Conservation (phyloP, 2,113 vertebrate genomes). For the Sceloporus undulatus region DNA sequence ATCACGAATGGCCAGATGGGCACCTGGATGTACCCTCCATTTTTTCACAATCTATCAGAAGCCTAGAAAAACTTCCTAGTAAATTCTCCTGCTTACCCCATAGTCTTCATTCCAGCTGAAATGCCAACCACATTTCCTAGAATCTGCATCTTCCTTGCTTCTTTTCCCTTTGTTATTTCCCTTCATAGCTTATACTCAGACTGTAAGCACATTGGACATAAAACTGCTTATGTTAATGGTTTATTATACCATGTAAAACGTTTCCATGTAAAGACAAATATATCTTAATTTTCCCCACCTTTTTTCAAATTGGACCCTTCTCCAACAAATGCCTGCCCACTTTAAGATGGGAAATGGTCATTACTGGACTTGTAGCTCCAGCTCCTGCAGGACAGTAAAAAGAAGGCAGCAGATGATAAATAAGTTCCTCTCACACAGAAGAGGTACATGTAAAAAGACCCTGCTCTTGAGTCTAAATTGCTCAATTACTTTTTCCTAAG, state of each 20-base stretch:
- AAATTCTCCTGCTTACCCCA: background rate
- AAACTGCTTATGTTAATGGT: background rate
- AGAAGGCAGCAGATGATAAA: background rate
- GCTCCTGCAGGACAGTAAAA: too few relatives aligned
- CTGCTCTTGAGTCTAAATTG: background rate
- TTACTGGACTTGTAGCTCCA: background rate
- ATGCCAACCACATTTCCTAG: background rate
- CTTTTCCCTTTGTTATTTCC: too few relatives aligned
- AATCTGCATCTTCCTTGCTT: background rate
- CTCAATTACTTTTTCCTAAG: background rate
- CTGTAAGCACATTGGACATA: background rate
- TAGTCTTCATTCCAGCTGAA: background rate
- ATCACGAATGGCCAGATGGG: too few relatives aligned
- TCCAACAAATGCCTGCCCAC: background rate
- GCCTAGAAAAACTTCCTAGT: background rate
- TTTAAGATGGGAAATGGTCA: background rate
- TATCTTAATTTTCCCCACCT: background rate
- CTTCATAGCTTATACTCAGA: background rate
- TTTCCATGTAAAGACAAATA: background rate
- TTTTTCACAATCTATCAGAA: background rate
- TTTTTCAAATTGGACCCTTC: background rate
- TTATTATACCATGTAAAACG: background rate
- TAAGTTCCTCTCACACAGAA: background rate
- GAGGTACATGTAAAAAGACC: background rate
- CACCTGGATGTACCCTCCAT: too few relatives aligned